Base-by-base conservation (phyloP, 2,888 invertebrate species). In the Clanis bilineata region DNA sequence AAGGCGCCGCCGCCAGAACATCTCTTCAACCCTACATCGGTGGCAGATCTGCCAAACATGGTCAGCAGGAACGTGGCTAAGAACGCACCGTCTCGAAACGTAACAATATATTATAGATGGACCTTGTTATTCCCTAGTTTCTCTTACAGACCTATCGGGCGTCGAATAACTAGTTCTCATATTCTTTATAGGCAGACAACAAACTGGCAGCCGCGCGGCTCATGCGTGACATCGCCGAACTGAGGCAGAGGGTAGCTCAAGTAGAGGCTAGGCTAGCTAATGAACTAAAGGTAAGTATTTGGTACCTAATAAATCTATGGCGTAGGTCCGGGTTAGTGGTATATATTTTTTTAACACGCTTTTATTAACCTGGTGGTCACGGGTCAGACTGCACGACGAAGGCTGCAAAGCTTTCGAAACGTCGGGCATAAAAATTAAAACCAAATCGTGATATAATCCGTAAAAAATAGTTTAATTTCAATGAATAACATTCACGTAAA, bases 181-280 rank as follows among this genome's bases (percentile, higher is more conserved):
- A 12, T 41, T 18, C 6, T 4, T 41, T 41, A 41, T 67, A 93
- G 91, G 88, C 92, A 6, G 93, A 93, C 67, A 92, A 83, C 67
- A 92, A 92, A 74, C 76, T 93, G 65, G 90, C 90, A 0, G 92
- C 91, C 25, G 90, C 92, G 38, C 79, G 92, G 0, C 68, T 93
- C 57, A 90, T 93, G 88, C 85, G 92, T 15, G 92, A 93, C 77
- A 92, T 93, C 38, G 90, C 91, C 0, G 92, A 91, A 74, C 73
- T 93, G 62, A 74, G 93, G 39, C 88, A 88, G 25, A 77, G 92
- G 0, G 90, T 93, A 0, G 82, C 88, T 0, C 87, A 89, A 18
- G 85, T 92, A 0, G 92, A 93, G 45, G 83, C 84, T 0, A 68
- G 89, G 0, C 83, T 93, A 0, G 79, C 87, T 2, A 79, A 82